Evolutionary conservation across 2,113 vertebrate species (phyloP), one percentile per base, ranked within the genome.

Genomic region (Cinclus mexicanus): DNA sequence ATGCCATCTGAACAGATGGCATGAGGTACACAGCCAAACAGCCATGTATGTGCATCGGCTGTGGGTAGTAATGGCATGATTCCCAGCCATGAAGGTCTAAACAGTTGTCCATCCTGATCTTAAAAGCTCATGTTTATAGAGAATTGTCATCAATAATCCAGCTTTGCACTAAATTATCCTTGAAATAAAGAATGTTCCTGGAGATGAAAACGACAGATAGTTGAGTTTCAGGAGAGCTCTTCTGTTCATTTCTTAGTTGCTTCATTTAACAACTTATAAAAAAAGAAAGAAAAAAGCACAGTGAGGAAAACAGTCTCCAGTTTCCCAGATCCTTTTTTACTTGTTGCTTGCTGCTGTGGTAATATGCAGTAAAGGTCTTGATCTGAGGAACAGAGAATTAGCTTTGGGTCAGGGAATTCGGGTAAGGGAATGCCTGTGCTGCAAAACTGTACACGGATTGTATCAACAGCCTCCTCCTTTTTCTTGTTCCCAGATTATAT

Each of bases 51-150:
- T 97, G 96, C 98, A 97, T 98, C 82, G 93, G 96, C 96, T 98
- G 97, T 98, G 98, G 97, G 97, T 97, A 98, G 87, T 84, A 96
- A 97, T 98, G 98, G 98, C 97, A 97, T 42, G 65, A 89, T 98
- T 98, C 98, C 98, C 98, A 98, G 98, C 96, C 94, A 96, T 97
- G 94, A 96, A 98, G 96, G 97, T 97, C 97, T 97, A 96, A 98
- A 98, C 97, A 98, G 97, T 98, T 97, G 98, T 98, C 98, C 98
- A 96, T 95, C 97, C 96, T 95, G 94, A 97, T 97, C 96, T 97
- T 96, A 94, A 90, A 95, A 78, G 68, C 95, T 98, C 94, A 93
- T 94, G 94, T 95, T 98, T 94, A 96, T 74, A 91, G 75, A 92
- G 95, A 96, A 96, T 97, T 97, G 94, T 95, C 94, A 97, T 93